A percentile compares a stretch with the other conserved stretches of the same genome.
Evolutionary conservation across 2,113 vertebrate species (phyloP).

Genomic region (Theropithecus gelada): DNA sequence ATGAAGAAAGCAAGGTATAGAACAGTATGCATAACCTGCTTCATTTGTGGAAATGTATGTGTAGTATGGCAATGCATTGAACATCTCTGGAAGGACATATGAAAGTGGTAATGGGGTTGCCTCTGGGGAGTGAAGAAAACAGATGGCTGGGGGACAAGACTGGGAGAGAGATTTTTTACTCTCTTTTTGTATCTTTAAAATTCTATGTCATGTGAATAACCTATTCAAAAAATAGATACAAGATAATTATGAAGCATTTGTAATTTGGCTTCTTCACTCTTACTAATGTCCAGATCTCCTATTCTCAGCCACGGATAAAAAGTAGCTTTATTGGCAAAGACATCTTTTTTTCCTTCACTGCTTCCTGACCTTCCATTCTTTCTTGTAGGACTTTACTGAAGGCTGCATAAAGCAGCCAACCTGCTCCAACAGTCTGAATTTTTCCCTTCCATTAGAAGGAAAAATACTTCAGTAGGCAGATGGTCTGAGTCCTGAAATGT

Average conservation of each 20-base stretch:
- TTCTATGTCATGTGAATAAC: not conserved
- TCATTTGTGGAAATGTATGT: not conserved
- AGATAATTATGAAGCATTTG: constrained; percentile 36
- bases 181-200: constrained; percentile 30
- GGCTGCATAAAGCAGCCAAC: not conserved
- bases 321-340: not conserved
- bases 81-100: constrained; percentile 5
- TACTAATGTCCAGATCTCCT: constrained; percentile 2
- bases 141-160: not conserved
- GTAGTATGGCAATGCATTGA: not conserved
- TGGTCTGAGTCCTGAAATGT: not conserved
- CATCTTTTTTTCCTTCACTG: not conserved
- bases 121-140: not conserved
- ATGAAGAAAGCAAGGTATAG: not conserved
- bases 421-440: not conserved
- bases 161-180: constrained; percentile 20
- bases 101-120: not conserved
- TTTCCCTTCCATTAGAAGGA: not conserved
- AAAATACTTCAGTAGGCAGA: constrained; percentile 23
- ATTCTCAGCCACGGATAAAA: constrained; percentile 26
- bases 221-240: constrained; percentile 47
- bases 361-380: not conserved
- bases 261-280: constrained; percentile 23
- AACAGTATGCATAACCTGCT: not conserved
- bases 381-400: not conserved